Evolutionary conservation across 2,113 vertebrate genomes (phyloP), one percentile per base, ranked within the genome.

Genomic region (Neodontobutis hainanensis): DNA sequence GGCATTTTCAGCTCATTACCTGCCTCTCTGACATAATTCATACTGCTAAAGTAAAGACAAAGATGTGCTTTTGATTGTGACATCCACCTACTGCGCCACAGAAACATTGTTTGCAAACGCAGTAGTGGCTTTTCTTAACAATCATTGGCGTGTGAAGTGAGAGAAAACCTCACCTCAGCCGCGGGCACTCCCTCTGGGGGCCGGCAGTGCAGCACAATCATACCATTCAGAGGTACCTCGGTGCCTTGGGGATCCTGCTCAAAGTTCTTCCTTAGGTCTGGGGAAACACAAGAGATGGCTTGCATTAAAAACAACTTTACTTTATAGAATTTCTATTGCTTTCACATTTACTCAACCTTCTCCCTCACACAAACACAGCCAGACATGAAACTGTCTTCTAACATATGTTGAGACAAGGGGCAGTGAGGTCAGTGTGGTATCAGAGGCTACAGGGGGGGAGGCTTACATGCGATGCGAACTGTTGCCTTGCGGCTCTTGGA

Each of bases 191-290:
- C 97, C 96, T 99, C 97, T 0, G 97, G 97, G 0, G 97, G 97
- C 0, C 97, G 95, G 47, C 97, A 99, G 79, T 99, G 97, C 50
- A 99, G 86, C 48, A 99, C 95, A 1, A 99, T 97, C 97, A 98
- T 99, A 82, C 95, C 96, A 81, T 97, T 95, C 53, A 99, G 94
- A 48, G 97, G 96, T 67, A 99, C 95, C 86, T 99, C 97, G 50
- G 94, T 94, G 82, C 96, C 97, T 77, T 99, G 97, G 0, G 97
- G 97, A 81, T 99, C 96, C 85, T 98, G 97, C 83, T 99, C 97
- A 65, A 99, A 99, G 88, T 98, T 99, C 78, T 99, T 99, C 86
- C 97, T 92, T 43, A 99, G 89, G 92, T 99, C 97, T 99, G 87
- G 47, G 56, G 80, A 85, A 56, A 8, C 60, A 81, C 58, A 75